Evolutionary conservation across 2,888 invertebrate species (phyloP).

Genomic region (Plusia festucae): DNA sequence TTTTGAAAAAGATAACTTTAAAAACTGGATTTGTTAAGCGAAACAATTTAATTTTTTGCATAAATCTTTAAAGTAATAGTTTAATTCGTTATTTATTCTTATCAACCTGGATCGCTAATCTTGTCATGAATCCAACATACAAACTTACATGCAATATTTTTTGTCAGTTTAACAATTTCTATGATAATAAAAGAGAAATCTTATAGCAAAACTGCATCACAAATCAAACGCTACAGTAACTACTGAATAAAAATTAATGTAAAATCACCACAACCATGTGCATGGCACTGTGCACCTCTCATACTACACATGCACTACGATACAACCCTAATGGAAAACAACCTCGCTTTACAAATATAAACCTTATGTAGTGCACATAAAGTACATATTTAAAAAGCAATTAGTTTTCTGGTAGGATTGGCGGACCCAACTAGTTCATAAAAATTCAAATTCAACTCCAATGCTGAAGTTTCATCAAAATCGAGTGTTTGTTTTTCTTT

Average conservation of each 20-base stretch:
- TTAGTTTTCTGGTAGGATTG: conserved; percentile 31
- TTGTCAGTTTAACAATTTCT: conserved; percentile 55
- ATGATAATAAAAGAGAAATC: conserved; percentile 85
- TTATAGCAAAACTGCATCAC: conserved; percentile 86
- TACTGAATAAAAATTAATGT: conserved; percentile 70
- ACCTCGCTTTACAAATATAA: conserved; percentile 44
- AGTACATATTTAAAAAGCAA: conserved; percentile 46
- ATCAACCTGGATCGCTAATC: background rate
- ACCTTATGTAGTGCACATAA: conserved; percentile 38
- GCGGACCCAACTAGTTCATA: conserved; percentile 48
- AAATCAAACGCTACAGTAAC: conserved; percentile 76
- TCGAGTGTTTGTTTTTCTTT: conserved; percentile 38
- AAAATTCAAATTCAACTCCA: conserved; percentile 43
- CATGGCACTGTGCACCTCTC: conserved; percentile 83
- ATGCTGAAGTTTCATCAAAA: conserved; percentile 43
- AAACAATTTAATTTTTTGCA: no score
- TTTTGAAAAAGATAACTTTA: no score
- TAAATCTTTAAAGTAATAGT: no score
- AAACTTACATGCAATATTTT: conserved; percentile 77
- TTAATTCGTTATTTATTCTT: no score
- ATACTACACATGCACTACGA: conserved; percentile 85
- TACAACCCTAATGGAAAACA: conserved; percentile 58
- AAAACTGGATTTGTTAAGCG: no score
- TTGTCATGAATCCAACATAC: conserved; percentile 71
- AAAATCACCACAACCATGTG: conserved; percentile 87